Evolutionary conservation across 2,888 invertebrate genomes (phyloP).

Genomic region (Eutolmus rufibarbis): DNA sequence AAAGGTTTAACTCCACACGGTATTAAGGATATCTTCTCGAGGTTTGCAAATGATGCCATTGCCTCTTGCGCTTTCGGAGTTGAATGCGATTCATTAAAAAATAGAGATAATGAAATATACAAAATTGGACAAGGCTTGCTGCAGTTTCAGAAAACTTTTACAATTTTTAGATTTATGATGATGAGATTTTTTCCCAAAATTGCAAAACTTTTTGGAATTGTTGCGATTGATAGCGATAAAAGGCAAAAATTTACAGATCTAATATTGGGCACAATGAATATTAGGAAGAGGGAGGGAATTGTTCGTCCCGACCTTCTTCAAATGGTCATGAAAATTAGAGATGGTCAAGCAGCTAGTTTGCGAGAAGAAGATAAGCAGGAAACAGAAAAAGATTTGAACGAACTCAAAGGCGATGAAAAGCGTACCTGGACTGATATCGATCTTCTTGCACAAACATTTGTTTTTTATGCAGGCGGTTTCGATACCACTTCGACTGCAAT

Average conservation of each 20-base stretch:
- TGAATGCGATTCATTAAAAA: background rate
- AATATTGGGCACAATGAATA: conserved; percentile 57
- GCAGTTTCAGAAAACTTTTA: background rate
- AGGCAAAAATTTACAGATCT: conserved; percentile 53
- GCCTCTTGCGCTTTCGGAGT: conserved; percentile 16
- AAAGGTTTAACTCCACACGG: background rate
- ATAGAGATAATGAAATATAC: background rate
- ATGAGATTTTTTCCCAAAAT: conserved; percentile 48
- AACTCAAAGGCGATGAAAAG: conserved; percentile 59
- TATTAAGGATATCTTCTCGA: conserved; percentile 1
- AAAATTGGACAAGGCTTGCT: background rate
- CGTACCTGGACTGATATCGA: conserved; percentile 51
- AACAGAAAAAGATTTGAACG: conserved; percentile 41
- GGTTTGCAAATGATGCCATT: conserved; percentile 11
- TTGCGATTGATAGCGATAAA: conserved; percentile 42
- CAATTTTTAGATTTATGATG: conserved; percentile 45
- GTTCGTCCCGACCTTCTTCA: conserved; percentile 67
- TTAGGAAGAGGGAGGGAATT: conserved; percentile 63
- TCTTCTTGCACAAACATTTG: conserved; percentile 52
- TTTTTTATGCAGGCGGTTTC: conserved; percentile 65
- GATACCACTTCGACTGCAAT: conserved; percentile 62
- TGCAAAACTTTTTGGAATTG: conserved; percentile 45
- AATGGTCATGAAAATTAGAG: conserved; percentile 64
- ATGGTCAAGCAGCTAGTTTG: conserved; percentile 55
- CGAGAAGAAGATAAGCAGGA: conserved; percentile 55